Conservation (phyloP, 2,113 vertebrate species). For the Oreochromis tanganicae region DNA sequence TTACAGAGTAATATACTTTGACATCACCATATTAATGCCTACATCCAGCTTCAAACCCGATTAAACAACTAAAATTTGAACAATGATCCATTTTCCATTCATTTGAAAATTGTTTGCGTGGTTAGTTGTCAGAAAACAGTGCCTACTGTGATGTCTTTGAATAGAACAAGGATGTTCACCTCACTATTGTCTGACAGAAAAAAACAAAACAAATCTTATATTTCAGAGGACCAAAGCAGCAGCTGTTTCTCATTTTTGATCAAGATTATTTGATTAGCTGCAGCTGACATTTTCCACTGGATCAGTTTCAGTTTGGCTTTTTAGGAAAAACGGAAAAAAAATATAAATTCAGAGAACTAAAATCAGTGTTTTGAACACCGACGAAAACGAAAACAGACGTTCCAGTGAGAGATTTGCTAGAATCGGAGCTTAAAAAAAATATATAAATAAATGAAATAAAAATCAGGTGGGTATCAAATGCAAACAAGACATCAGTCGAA, state of each 20-base stretch:
- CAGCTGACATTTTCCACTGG: rapidly evolving
- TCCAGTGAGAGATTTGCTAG: background rate
- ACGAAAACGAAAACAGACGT: background rate
- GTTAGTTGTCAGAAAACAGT: background rate
- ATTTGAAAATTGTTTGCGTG: background rate
- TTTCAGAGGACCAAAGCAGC: background rate
- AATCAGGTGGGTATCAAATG: background rate
- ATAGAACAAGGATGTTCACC: background rate
- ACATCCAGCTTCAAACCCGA: background rate
- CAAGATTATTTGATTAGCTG: background rate
- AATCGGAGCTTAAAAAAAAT: background rate
- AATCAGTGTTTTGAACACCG: rapidly evolving
- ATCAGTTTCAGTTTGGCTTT: background rate
- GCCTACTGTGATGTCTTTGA: background rate
- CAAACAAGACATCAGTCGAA: background rate
- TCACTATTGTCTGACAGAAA: background rate
- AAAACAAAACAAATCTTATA: background rate
- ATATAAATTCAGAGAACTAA: background rate
- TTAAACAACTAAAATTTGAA: background rate
- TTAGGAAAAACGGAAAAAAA: background rate
- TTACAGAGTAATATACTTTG: background rate
- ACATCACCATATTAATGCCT: background rate
- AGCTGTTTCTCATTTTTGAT: background rate
- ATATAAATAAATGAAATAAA: background rate
- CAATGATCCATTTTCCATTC: background rate